These are phyloP conservation scores for Galbula dea DNA, from an alignment of 2,113 vertebrate genomes.

Conservation along the genomic window DNA sequence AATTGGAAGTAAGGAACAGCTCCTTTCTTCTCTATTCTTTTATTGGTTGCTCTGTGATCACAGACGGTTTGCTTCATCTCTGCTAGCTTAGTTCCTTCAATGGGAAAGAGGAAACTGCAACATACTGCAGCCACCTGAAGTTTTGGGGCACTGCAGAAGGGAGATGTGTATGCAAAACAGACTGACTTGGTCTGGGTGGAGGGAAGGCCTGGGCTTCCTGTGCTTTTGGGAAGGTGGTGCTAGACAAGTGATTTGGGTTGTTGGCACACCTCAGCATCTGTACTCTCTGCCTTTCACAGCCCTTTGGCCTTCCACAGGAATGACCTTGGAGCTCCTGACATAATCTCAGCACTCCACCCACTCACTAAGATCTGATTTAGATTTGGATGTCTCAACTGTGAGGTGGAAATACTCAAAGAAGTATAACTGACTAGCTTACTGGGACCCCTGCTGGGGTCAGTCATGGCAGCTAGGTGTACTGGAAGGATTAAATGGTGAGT, in stretches of 20 bases:
- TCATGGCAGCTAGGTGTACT: not conserved
- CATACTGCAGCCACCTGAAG: not conserved
- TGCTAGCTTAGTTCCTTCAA: rapidly evolving
- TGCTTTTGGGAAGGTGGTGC: not conserved
- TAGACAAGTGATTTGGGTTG: not conserved
- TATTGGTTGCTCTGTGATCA: not conserved
- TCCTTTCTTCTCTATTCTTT: not conserved
- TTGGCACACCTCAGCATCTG: not conserved
- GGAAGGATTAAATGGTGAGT: not conserved
- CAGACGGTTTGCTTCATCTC: not conserved
- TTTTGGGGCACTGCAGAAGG: not conserved
- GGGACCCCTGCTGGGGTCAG: not conserved
- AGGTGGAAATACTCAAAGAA: not conserved
- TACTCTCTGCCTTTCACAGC: not conserved
- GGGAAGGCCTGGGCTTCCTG: not conserved
- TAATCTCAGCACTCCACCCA: not conserved
- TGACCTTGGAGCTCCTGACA: not conserved
- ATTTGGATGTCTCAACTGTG: not conserved
- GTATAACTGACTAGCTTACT: not conserved
- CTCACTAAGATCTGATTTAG: not conserved
- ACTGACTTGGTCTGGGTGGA: not conserved
- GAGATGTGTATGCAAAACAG: rapidly evolving
- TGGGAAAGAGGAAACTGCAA: not conserved
- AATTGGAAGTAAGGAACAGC: rapidly evolving
- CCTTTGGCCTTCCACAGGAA: not conserved